phyloP scores from a whole-genome alignment of 2,797 vertebrate genomes.

The Knipowitschia caucasica region DNA sequence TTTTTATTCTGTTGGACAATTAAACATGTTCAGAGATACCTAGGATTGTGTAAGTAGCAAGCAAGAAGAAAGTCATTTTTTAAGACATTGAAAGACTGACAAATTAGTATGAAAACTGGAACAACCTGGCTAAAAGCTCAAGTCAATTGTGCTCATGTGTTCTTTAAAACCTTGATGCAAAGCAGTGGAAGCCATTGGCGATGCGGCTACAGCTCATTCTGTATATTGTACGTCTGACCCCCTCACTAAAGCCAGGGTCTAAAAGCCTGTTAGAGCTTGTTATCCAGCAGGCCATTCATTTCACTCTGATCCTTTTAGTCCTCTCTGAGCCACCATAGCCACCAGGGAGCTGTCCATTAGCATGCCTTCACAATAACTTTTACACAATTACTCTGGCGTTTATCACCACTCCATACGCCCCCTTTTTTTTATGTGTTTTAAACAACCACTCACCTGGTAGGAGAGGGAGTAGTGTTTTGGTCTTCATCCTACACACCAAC shows the following conservation, averaged over 20 bases:
- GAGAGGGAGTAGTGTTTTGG: constrained; percentile 4
- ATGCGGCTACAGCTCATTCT: not conserved
- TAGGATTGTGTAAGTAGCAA: too few relatives aligned
- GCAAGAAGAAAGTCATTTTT: too few relatives aligned
- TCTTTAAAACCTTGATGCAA: too few relatives aligned
- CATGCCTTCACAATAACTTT: constrained; percentile 42
- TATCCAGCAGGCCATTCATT: constrained; percentile 24
- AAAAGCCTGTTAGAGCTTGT: constrained; percentile 18
- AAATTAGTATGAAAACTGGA: too few relatives aligned
- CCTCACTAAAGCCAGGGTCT: not conserved
- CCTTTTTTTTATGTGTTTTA: constrained; percentile 20
- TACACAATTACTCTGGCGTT: constrained; percentile 45
- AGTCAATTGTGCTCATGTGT: too few relatives aligned
- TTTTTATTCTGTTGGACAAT: too few relatives aligned
- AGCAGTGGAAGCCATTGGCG: not conserved
- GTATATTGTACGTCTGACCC: not conserved
- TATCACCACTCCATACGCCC: constrained; percentile 28
- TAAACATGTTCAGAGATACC: too few relatives aligned
- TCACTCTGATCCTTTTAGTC: constrained; percentile 33
- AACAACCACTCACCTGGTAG: constrained; percentile 12
- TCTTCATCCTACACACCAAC: too few relatives aligned
- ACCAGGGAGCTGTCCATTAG: constrained; percentile 30
- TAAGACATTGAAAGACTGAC: too few relatives aligned
- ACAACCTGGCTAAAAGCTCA: too few relatives aligned
- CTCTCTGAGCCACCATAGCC: constrained; percentile 14